Evolutionary conservation across 30 jellyfish, hydroid and myxozoan genomes (phyloP).

Genomic region (Clytia hemisphaerica): DNA sequence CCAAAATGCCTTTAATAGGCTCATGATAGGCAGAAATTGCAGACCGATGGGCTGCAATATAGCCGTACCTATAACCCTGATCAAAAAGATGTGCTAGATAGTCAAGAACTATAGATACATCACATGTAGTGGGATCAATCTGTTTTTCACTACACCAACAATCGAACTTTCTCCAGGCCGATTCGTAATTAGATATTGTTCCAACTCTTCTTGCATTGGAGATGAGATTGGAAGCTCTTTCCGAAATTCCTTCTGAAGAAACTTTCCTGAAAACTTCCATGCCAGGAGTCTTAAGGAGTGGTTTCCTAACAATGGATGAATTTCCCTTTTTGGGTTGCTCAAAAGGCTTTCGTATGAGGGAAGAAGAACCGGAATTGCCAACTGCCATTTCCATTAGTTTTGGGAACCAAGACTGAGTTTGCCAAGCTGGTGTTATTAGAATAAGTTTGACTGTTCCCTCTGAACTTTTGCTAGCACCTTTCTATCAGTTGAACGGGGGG

Average conservation of each 20-base stretch:
- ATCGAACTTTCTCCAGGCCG: constrained; percentile 45
- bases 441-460: constrained; percentile 6
- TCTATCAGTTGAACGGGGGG: background rate
- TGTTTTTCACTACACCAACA: constrained; percentile 37
- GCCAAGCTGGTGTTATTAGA: constrained; percentile 35
- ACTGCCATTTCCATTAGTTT: constrained; percentile 5
- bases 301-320: constrained; percentile 1
- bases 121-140: constrained; percentile 37
- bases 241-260: constrained; percentile 27
- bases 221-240: constrained; percentile 37
- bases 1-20: constrained; percentile 30
- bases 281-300: constrained; percentile 27
- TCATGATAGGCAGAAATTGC: constrained; percentile 37
- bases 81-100: constrained; percentile 25
- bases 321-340: background rate
- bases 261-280: constrained; percentile 38
- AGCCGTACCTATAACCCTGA: constrained; percentile 16
- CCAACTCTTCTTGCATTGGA: constrained; percentile 36
- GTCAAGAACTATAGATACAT: constrained; percentile 9
- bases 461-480: background rate
- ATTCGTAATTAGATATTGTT: constrained; percentile 40
- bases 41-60: constrained; percentile 28
- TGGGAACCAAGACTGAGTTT: constrained; percentile 25
- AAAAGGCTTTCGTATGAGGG: background rate
- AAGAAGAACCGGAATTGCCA: constrained; percentile 11